These are phyloP conservation scores for Oreochromis mossambicus DNA, from an alignment of 2,797 vertebrate genomes.

Conservation along the genomic window DNA sequence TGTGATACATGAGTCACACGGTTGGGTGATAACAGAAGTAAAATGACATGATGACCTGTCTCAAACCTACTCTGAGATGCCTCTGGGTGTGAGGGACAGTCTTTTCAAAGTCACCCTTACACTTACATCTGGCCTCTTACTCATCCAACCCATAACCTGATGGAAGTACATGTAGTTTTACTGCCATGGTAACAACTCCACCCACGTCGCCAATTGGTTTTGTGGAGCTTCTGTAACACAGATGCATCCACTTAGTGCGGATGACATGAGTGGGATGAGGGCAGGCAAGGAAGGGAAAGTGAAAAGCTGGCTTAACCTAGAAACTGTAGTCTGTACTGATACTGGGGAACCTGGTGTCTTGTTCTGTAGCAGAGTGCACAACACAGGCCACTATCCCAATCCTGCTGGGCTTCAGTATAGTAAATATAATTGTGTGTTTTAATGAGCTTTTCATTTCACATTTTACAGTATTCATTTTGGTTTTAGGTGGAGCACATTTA, in stretches of 20 bases:
- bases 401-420: constrained; percentile 21
- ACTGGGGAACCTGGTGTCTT: not conserved
- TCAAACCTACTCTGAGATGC: constrained; percentile 17
- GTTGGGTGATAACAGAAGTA: not conserved
- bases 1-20: not conserved
- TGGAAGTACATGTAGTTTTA: constrained; percentile 5
- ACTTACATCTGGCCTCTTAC: constrained; percentile 30
- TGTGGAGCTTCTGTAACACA: constrained; percentile 13
- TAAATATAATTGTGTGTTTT: constrained; percentile 10
- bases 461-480: constrained; percentile 14
- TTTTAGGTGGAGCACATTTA: constrained; percentile 33
- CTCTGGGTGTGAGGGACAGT: not conserved
- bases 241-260: constrained; percentile 37
- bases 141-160: constrained; percentile 15
- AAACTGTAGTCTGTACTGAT: constrained; percentile 8
- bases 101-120: constrained; percentile 23
- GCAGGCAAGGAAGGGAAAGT: constrained; percentile 24
- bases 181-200: constrained; percentile 47
- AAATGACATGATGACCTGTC: constrained; percentile 28
- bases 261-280: constrained; percentile 53
- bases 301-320: constrained; percentile 39
- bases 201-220: constrained; percentile 35
- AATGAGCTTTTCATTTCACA: constrained; percentile 29
- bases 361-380: not conserved
- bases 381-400: not conserved